Percentiles rank a stretch among this genome's conserved stretches.
Evolutionary conservation across 2,797 vertebrate genomes (phyloP).

Genomic region (Aplochiton taeniatus): DNA sequence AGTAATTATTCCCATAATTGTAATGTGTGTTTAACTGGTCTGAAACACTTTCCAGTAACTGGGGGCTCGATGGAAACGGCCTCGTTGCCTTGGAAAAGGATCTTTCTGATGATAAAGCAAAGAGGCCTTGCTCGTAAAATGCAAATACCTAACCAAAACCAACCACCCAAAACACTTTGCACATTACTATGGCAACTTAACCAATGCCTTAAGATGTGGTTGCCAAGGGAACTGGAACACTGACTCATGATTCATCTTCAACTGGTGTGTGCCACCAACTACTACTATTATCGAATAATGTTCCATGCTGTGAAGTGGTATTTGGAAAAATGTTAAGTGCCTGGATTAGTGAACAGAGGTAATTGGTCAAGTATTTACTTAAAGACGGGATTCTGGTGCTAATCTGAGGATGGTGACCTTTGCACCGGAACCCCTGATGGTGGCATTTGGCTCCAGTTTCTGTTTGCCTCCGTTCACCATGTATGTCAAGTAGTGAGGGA

Average conservation of each 20-base stretch:
- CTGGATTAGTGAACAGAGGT: no score
- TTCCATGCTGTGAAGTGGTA: no score
- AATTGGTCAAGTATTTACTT: no score
- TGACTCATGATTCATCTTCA: slow-evolving; percentile 25
- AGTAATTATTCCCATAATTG: slow-evolving; percentile 7
- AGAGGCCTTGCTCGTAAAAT: slow-evolving; percentile 17
- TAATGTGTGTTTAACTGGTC: neutral
- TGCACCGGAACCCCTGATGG: slow-evolving; percentile 10
- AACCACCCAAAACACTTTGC: slow-evolving; percentile 40
- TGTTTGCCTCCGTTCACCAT: slow-evolving; percentile 29
- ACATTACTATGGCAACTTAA: slow-evolving; percentile 27
- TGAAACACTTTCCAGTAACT: slow-evolving; percentile 1
- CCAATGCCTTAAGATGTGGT: slow-evolving; percentile 37
- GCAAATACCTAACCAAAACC: neutral
- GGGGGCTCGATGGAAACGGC: no score
- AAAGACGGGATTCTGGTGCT: no score
- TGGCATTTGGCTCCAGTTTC: slow-evolving; percentile 7
- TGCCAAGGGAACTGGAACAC: slow-evolving; percentile 32
- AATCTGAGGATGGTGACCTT: neutral
- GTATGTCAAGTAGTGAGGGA: slow-evolving; percentile 30
- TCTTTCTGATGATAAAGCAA: slow-evolving; percentile 23
- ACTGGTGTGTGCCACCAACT: neutral
- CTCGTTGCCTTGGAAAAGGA: neutral
- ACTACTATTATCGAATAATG: no score
- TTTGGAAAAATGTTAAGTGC: no score